These are phyloP conservation scores for Zophobas morio DNA, from an alignment of 1,140 invertebrate species.

Conservation along the genomic window DNA sequence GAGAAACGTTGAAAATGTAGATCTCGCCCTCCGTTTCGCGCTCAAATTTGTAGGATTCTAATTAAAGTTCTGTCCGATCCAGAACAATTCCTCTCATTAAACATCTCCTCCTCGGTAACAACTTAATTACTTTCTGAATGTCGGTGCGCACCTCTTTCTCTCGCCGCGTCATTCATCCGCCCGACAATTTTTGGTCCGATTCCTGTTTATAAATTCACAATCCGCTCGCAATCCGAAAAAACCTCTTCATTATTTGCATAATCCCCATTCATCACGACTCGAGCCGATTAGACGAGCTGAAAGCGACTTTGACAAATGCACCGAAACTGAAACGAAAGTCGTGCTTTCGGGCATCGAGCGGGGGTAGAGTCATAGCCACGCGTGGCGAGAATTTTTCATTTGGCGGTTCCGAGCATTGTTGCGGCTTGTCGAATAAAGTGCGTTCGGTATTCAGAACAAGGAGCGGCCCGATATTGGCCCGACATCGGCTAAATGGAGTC, in stretches of 20 bases:
- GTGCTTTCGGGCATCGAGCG: constrained; percentile 26
- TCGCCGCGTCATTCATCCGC: neutral
- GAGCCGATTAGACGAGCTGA: neutral
- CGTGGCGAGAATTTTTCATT: constrained; percentile 39
- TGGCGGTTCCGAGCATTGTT: neutral
- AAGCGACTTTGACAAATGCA: constrained; percentile 42
- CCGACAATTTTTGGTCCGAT: neutral
- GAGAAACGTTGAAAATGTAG: constrained; percentile 21
- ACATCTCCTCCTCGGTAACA: constrained; percentile 47
- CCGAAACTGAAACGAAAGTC: constrained; percentile 32
- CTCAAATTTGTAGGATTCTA: constrained; percentile 48
- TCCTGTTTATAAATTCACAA: neutral
- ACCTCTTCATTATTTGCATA: neutral
- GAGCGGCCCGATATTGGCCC: constrained; percentile 34
- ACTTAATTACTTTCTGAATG: constrained; percentile 53
- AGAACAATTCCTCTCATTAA: constrained; percentile 54
- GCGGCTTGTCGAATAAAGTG: neutral
- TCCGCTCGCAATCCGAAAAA: too few relatives aligned
- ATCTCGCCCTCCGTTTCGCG: constrained; percentile 10
- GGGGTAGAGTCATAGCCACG: constrained; percentile 28
- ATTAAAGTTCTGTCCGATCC: constrained; percentile 54
- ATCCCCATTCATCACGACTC: neutral
- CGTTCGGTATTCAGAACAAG: constrained; percentile 42
- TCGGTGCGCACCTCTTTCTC: constrained; percentile 16
- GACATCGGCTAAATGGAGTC: constrained; percentile 46